phyloP scores from a whole-genome alignment of 1,140 invertebrate genomes.

The Acromyrmex heyeri region DNA sequence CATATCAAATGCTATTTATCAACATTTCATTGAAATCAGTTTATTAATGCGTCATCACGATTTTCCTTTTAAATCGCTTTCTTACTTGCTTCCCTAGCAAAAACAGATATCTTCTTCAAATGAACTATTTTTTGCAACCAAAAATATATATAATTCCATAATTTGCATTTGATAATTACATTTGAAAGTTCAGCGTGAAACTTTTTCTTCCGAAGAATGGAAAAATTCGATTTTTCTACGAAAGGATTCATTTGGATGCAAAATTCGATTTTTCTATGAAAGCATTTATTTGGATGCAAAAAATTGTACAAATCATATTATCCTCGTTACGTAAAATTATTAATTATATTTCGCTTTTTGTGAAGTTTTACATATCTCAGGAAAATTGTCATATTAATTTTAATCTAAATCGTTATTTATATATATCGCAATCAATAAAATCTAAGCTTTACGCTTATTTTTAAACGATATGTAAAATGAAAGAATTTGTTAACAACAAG shows the following conservation, averaged over 20 bases:
- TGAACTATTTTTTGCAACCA: background rate
- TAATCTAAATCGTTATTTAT: background rate
- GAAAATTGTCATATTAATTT: constrained; percentile 1
- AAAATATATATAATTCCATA: constrained; percentile 1
- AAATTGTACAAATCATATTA: background rate
- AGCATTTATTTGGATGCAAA: background rate
- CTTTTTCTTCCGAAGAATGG: background rate
- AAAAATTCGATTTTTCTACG: background rate
- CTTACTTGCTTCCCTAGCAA: background rate
- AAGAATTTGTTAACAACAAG: background rate
- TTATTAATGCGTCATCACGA: constrained; percentile 43
- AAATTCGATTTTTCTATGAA: background rate
- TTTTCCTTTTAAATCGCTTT: constrained; percentile 21
- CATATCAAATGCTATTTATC: constrained; percentile 5
- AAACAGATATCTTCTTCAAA: background rate
- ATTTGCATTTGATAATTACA: constrained; percentile 45
- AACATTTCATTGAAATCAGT: background rate
- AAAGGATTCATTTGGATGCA: background rate
- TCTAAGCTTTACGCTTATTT: background rate
- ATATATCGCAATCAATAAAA: background rate
- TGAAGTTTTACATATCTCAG: background rate
- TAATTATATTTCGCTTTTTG: constrained; percentile 28
- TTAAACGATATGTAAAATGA: background rate
- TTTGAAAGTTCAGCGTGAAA: background rate
- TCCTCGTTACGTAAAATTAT: constrained; percentile 40